Conservation (phyloP, 2,113 vertebrate genomes). For the Cygnus atratus region DNA sequence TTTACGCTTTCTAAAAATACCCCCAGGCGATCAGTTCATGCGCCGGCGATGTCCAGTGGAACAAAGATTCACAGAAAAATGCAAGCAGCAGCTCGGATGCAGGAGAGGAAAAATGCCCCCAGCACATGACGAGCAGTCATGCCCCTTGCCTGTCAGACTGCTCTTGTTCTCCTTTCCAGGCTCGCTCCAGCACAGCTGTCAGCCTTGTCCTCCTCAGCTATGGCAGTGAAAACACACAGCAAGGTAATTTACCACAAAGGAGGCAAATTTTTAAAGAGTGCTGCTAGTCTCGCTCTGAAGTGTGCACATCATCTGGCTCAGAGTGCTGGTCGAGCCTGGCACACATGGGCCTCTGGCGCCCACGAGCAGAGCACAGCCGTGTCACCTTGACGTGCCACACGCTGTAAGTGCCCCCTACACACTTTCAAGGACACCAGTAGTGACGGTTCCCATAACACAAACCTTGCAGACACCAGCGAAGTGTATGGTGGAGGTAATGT, state of each 20-base stretch:
- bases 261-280: background rate
- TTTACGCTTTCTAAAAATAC: background rate
- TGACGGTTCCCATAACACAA: background rate
- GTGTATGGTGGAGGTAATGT: accelerated
- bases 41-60: accelerated
- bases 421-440: background rate
- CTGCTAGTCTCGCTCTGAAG: background rate
- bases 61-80: background rate
- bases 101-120: background rate
- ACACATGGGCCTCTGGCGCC: accelerated
- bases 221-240: accelerated
- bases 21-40: background rate
- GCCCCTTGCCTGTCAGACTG: background rate
- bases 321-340: background rate
- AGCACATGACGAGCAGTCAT: background rate
- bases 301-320: background rate
- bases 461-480: background rate
- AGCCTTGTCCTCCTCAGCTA: background rate
- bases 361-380: background rate
- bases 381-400: too few relatives aligned
- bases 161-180: background rate
- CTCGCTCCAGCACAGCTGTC: background rate
- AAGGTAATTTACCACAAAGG: background rate
- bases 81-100: background rate
- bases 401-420: accelerated